Evolutionary conservation across 2,113 vertebrate species (phyloP).

Genomic region (Talpa occidentalis): DNA sequence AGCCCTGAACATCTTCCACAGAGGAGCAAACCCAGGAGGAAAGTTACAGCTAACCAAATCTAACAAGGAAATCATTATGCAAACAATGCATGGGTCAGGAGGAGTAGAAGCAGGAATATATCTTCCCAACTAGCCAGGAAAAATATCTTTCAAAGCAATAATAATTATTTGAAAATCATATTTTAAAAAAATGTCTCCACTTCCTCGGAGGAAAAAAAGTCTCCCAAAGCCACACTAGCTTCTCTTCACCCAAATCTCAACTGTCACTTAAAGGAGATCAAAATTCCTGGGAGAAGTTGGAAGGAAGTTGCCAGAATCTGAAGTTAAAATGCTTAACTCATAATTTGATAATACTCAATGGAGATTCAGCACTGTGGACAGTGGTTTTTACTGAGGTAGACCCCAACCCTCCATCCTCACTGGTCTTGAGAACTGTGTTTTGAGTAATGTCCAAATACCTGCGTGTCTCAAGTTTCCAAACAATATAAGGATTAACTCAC

Average conservation of each 20-base stretch:
- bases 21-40: not conserved
- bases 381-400: accelerated
- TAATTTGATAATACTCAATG: accelerated
- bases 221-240: not conserved
- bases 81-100: not conserved
- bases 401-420: not conserved
- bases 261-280: not conserved
- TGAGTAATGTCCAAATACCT: not conserved
- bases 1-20: not conserved
- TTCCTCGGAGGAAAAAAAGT: not conserved
- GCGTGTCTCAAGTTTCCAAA: not conserved
- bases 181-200: not conserved
- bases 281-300: not conserved
- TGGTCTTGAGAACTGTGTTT: not conserved
- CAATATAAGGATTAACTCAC: not conserved
- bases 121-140: not conserved
- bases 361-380: conserved; percentile 61
- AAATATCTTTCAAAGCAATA: not conserved
- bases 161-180: not conserved
- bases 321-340: not conserved
- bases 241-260: not conserved
- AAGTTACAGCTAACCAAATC: not conserved
- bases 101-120: not conserved
- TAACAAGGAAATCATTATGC: not conserved
- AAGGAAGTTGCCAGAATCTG: not conserved